Base-by-base conservation (phyloP, 2,888 invertebrate species). In the Drosophila colorata region DNA sequence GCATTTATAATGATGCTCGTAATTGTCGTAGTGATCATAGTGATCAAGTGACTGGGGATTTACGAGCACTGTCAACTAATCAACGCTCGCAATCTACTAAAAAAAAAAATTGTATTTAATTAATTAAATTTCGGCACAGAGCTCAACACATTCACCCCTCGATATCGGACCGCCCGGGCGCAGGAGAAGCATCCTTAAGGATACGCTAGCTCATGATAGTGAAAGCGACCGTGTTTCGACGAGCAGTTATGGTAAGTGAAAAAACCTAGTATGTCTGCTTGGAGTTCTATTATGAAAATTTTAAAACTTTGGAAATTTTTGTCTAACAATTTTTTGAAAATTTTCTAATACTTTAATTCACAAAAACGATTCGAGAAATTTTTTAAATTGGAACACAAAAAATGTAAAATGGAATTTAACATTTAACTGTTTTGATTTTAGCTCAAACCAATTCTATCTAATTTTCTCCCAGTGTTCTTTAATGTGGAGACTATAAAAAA, bases 111-210 rank as follows among this genome's bases (percentile, higher is more conserved):
- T n/a, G n/a, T n/a, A 33, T n/a, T 6, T 8, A 14, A 14, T 33
- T 23, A 25, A 1, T 47, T 13, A 13, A 20, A 31, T 40, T 68
- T 35, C 7, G 61, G 31, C 13, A 57, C 91, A 94, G 84, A 93
- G 93, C 65, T 93, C 94, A 43, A 94, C 94, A 89, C 91, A 92
- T 55, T 92, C 92, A 6, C 93, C 93, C 72, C 90, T 93, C 48
- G 95, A 95, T 90, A 94, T 95, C 70, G 95, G 95, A 65, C 95
- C 95, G 18, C 95, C 94, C 7, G 79, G 69, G 63, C 93, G 95
- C 79, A 94, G 95, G 75, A 95, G 95, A 90, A 95, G 95, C 91
- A 95, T 95, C 85, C 93, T 95, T 49, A 94, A 95, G 90, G 95
- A 95, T 90, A 93, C 93, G 1, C 49, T 65, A 18, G 74, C 87